These are phyloP conservation scores for Chrysopilus asiliformis DNA, from an alignment of 2,888 invertebrate species.

Conservation along the genomic window DNA sequence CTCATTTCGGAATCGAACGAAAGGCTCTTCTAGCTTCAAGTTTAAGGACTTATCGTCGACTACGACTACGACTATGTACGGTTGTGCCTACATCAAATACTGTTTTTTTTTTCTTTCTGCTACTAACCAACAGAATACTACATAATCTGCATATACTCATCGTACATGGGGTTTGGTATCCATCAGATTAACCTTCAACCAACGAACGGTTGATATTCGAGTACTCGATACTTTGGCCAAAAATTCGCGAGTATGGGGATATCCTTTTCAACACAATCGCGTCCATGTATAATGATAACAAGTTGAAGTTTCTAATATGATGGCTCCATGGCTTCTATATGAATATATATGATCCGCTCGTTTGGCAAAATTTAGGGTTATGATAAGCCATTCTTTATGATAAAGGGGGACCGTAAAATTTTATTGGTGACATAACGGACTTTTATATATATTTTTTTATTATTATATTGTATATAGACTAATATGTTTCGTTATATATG, in stretches of 20 bases:
- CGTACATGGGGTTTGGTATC: no score
- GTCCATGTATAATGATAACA: background rate
- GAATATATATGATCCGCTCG: background rate
- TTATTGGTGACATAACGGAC: slow-evolving; percentile 13
- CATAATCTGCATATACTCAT: no score
- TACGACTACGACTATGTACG: no score
- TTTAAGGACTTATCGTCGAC: no score
- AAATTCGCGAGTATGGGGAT: background rate
- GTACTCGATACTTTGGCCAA: no score
- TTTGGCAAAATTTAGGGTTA: no score
- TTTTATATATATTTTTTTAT: slow-evolving; percentile 7
- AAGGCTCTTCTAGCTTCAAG: no score
- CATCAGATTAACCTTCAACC: no score
- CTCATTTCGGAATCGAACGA: background rate
- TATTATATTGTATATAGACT: slow-evolving; percentile 1
- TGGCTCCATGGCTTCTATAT: background rate
- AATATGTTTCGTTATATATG: background rate
- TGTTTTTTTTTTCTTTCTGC: no score
- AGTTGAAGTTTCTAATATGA: background rate
- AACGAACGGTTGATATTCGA: no score
- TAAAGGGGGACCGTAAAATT: slow-evolving; percentile 11
- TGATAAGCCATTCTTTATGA: slow-evolving; percentile 13
- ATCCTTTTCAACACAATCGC: background rate
- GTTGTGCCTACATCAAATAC: no score
- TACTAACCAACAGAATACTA: no score